Conservation (phyloP, 2,888 invertebrate genomes). For the Shargacucullia verbasci region DNA sequence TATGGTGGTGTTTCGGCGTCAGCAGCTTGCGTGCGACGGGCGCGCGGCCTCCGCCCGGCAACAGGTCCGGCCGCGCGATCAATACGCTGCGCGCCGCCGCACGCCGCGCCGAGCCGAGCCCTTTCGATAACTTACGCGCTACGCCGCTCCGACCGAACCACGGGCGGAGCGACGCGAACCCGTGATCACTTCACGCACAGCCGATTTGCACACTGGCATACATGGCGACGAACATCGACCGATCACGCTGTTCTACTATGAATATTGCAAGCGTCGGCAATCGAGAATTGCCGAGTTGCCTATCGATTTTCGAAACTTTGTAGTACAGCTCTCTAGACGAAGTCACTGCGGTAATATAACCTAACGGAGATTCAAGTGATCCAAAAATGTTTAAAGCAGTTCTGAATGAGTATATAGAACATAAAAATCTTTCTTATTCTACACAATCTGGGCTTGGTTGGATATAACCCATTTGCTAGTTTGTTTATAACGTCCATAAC, state of each 20-base stretch:
- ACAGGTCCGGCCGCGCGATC: constrained; percentile 85
- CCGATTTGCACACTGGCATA: constrained; percentile 55
- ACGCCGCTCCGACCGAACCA: constrained; percentile 53
- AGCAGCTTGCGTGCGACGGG: constrained; percentile 47
- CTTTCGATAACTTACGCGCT: constrained; percentile 68
- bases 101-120: constrained; percentile 73
- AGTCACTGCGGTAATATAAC: too few species aligned
- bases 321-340: not conserved
- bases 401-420: not conserved
- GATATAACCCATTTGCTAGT: constrained; percentile 17
- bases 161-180: constrained; percentile 51
- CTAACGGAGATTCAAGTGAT: not conserved
- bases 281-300: constrained; percentile 2
- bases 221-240: constrained; percentile 42
- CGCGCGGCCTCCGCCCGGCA: constrained; percentile 80
- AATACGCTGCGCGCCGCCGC: constrained; percentile 81
- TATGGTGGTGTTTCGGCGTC: constrained; percentile 56
- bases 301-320: not conserved
- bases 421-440: constrained; percentile 5
- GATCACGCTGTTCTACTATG: constrained; percentile 27
- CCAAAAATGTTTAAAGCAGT: not conserved
- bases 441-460: constrained; percentile 17
- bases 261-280: constrained; percentile 15
- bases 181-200: constrained; percentile 56
- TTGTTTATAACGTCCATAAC: constrained; percentile 48